phyloP scores from a whole-genome alignment of 2,888 invertebrate genomes.

The Dasysyrphus albostriatus region DNA sequence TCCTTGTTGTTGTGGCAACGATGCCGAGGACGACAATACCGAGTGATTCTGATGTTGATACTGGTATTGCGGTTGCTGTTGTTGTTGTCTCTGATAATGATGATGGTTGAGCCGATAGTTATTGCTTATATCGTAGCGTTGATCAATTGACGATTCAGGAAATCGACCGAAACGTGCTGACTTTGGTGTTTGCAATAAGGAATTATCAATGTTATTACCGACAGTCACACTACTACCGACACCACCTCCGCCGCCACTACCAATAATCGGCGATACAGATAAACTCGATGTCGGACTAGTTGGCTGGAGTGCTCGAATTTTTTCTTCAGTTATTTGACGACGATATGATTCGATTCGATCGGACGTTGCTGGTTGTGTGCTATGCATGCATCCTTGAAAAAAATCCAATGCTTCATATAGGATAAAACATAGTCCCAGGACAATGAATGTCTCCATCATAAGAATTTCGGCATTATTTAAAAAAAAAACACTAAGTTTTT shows the following conservation, averaged over 20 bases:
- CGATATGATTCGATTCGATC: constrained; percentile 83
- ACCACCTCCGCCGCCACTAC: constrained; percentile 61
- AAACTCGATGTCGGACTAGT: constrained; percentile 81
- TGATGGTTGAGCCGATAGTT: constrained; percentile 37
- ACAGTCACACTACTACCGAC: constrained; percentile 77
- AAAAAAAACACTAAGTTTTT: constrained; percentile 15
- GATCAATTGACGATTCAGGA: constrained; percentile 56
- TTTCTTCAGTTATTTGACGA: constrained; percentile 82
- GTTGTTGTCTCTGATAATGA: constrained; percentile 34
- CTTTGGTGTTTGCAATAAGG: constrained; percentile 78
- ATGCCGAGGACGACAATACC: constrained; percentile 77
- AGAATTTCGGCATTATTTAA: constrained; percentile 77
- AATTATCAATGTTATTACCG: constrained; percentile 78
- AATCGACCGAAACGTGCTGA: constrained; percentile 78
- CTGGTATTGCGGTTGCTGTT: background rate
- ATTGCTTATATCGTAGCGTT: constrained; percentile 52
- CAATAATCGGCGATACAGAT: constrained; percentile 81
- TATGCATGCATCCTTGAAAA: constrained; percentile 85
- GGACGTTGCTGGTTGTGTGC: constrained; percentile 81
- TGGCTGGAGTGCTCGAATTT: constrained; percentile 72
- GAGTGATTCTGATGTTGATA: constrained; percentile 19
- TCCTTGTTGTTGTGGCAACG: constrained; percentile 66
- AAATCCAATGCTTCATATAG: constrained; percentile 88
- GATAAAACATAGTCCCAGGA: constrained; percentile 88
- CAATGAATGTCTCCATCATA: constrained; percentile 88